Evolutionary conservation across 2,797 vertebrate species (phyloP).

Genomic region (Gadopsis bispinosus): DNA sequence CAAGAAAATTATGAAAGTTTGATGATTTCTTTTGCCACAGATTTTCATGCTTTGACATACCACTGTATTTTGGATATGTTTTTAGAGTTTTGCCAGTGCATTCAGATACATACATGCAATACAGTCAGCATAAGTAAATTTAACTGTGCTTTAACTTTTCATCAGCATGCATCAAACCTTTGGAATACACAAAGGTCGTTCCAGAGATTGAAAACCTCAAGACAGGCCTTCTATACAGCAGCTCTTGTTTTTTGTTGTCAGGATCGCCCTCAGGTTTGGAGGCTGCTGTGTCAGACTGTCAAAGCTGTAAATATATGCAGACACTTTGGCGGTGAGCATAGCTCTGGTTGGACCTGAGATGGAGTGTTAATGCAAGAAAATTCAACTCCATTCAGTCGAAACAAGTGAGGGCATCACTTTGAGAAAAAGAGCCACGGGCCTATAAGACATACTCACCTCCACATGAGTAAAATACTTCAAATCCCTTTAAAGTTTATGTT

Average conservation of each 20-base stretch:
- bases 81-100: not conserved
- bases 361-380: not conserved
- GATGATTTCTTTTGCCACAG: not conserved
- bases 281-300: slow-evolving; percentile 13
- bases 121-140: not conserved
- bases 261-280: not conserved
- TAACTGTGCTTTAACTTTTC: not conserved
- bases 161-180: not conserved
- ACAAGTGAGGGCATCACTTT: slow-evolving; percentile 7
- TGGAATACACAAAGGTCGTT: not conserved
- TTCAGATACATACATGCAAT: not conserved
- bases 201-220: too few species aligned
- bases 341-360: slow-evolving; percentile 1
- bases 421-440: not conserved
- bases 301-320: not conserved
- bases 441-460: slow-evolving; percentile 4
- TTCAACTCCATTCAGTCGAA: not conserved
- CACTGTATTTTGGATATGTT: not conserved
- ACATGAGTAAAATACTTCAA: not conserved
- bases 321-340: not conserved
- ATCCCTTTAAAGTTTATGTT: slow-evolving; percentile 23
- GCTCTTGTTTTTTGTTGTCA: slow-evolving; percentile 6
- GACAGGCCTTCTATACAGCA: not conserved
- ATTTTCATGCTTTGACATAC: not conserved
- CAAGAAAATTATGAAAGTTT: not conserved